Base-by-base conservation (phyloP, 2,888 invertebrate genomes). In the Eucriotettix oculatus region DNA sequence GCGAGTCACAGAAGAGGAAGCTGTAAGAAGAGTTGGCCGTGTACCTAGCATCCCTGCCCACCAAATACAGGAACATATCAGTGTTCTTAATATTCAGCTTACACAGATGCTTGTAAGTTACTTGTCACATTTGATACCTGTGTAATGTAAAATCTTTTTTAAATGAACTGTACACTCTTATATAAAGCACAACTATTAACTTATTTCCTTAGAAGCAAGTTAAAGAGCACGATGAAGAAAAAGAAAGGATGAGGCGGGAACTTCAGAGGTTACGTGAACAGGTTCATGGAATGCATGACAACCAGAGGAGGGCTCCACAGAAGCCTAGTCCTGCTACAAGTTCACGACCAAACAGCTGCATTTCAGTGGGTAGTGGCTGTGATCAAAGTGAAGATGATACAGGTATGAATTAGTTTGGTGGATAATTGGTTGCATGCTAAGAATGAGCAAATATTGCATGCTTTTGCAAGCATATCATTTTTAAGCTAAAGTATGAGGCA, bases 211-310 rank as follows among this genome's bases (percentile, higher is more conserved):
- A 89, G 88, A 83, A 82, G 72, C 80, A 86, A 68, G 80, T 87
- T 62, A 85, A 83, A 72, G 82, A 84, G 68, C 78, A 84, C 67
- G 88, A 88, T 71, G 85, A 86, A 68, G 89, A 89, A 71, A 77
- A 85, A 61, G 86, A 86, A 68, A 78, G 81, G 67, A 74, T 88
- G 68, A 78, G 87, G 52, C 81, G 82, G 66, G 88, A 89, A 71
- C 74, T 87, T 68, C 82, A 85, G 68, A 79, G 81, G 69, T 80
- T 83, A 64, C 78, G 86, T 67, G 88, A 89, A 71, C 82, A 84
- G 68, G 74, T 86, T 63, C 85, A 85, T 70, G 81, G 81, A 10
- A 67, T 71, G 61, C 70, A 72, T 62, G 72, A 72, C 63, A 66
- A 66, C 56, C 68, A 68, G 11, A 66, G 68, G 44, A 61, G 63